Evolutionary conservation across 1,140 invertebrate genomes (phyloP).

Genomic region (Cylas formicarius): DNA sequence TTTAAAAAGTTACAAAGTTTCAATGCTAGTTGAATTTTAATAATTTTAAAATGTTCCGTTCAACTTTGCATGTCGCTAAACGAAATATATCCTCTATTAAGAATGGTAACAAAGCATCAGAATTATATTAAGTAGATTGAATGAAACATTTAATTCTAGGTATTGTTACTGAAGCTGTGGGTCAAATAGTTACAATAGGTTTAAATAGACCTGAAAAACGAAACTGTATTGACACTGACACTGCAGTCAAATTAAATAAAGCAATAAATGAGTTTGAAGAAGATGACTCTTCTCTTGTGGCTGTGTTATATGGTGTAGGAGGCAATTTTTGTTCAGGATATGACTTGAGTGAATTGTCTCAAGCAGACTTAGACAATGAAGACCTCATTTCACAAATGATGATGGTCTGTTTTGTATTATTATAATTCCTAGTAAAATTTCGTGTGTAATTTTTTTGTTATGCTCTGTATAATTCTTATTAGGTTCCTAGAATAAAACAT

Average conservation of each 20-base stretch:
- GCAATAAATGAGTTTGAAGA: conserved; percentile 75
- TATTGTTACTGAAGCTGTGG: conserved; percentile 54
- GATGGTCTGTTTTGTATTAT: too few relatives aligned
- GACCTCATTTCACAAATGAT: neutral
- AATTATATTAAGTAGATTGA: too few relatives aligned
- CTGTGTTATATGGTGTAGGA: conserved; percentile 78
- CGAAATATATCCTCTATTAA: too few relatives aligned
- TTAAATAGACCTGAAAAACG: conserved; percentile 76
- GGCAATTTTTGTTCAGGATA: conserved; percentile 88
- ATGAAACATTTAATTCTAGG: too few relatives aligned
- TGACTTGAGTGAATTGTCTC: conserved; percentile 60
- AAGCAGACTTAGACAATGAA: conserved; percentile 7
- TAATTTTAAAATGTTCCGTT: too few relatives aligned
- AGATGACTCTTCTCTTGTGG: conserved; percentile 59
- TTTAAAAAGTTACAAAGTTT: too few relatives aligned
- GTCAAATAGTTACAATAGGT: conserved; percentile 66
- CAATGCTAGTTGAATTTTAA: too few relatives aligned
- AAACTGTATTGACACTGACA: conserved; percentile 69
- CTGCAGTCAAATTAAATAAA: conserved; percentile 56
- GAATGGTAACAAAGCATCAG: too few relatives aligned
- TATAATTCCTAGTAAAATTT: conserved; percentile 8
- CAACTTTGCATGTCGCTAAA: too few relatives aligned
- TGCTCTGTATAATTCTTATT: conserved; percentile 5
- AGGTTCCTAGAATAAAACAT: conserved; percentile 15
- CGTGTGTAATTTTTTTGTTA: neutral